These are phyloP conservation scores for Lepidotrigona ventralis DNA, from an alignment of 1,140 invertebrate genomes.

Conservation along the genomic window DNA sequence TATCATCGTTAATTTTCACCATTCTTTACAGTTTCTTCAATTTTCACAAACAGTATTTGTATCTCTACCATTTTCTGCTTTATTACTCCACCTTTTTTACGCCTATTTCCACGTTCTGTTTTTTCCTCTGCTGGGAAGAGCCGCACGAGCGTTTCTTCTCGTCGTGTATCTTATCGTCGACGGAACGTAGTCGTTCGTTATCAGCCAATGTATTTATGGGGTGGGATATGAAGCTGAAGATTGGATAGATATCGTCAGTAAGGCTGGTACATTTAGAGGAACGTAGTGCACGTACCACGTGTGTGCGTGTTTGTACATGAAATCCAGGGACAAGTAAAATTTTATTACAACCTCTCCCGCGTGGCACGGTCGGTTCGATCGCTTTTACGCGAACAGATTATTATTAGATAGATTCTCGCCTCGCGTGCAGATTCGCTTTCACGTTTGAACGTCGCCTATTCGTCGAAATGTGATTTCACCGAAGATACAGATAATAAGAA, in stretches of 20 bases:
- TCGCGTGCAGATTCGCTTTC: not conserved
- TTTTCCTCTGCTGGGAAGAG: constrained; percentile 1
- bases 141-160: constrained; percentile 55
- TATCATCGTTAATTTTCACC: too few species aligned
- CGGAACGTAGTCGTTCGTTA: constrained; percentile 65
- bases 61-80: not conserved
- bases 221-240: constrained; percentile 71
- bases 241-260: constrained; percentile 63
- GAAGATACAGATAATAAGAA: not conserved
- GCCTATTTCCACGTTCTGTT: not conserved
- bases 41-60: not conserved
- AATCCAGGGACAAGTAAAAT: constrained; percentile 37
- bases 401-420: not conserved
- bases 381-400: constrained; percentile 1
- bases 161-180: constrained; percentile 73
- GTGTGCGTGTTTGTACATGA: constrained; percentile 27
- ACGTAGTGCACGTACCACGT: not conserved
- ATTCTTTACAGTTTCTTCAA: not conserved
- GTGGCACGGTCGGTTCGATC: not conserved
- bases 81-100: not conserved
- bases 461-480: not conserved
- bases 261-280: constrained; percentile 45
- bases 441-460: not conserved
- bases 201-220: constrained; percentile 78
- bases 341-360: constrained; percentile 31